Evolutionary conservation across 2,113 vertebrate genomes (phyloP).

Genomic region (Gnathonemus longibarbis): DNA sequence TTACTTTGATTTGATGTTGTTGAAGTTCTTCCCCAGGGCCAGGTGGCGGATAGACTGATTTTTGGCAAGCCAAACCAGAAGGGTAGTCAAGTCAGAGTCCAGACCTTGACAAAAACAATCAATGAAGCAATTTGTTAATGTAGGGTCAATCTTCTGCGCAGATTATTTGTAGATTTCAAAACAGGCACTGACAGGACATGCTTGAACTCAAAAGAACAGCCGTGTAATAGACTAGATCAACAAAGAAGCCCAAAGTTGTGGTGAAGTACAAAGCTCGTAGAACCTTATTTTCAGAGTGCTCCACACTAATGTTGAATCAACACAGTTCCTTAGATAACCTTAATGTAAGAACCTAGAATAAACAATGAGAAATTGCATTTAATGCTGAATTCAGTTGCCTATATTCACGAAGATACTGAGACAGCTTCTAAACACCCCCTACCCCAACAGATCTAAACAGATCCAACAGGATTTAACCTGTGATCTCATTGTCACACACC

Average conservation of each 20-base stretch:
- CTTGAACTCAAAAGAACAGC: background rate
- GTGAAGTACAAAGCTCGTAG: background rate
- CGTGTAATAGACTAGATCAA: background rate
- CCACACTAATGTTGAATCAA: background rate
- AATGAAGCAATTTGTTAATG: background rate
- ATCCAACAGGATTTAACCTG: background rate
- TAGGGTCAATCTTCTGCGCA: background rate
- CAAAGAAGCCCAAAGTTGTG: background rate
- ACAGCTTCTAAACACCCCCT: background rate
- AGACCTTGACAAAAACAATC: conserved; percentile 57
- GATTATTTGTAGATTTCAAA: background rate
- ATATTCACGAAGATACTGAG: background rate
- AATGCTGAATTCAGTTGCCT: background rate
- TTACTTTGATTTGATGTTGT: conserved; percentile 98
- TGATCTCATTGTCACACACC: background rate
- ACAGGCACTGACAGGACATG: background rate
- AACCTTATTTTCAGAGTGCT: background rate
- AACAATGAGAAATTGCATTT: background rate
- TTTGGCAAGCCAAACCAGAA: conserved; percentile 92
- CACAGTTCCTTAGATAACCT: background rate
- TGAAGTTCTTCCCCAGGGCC: conserved; percentile 93
- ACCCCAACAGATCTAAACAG: background rate
- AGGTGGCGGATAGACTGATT: conserved; percentile 92
- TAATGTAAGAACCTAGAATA: background rate
- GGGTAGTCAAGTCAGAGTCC: conserved; percentile 86